These are phyloP conservation scores for Notolabrus celidotus DNA, from an alignment of 2,797 vertebrate species.

Conservation along the genomic window DNA sequence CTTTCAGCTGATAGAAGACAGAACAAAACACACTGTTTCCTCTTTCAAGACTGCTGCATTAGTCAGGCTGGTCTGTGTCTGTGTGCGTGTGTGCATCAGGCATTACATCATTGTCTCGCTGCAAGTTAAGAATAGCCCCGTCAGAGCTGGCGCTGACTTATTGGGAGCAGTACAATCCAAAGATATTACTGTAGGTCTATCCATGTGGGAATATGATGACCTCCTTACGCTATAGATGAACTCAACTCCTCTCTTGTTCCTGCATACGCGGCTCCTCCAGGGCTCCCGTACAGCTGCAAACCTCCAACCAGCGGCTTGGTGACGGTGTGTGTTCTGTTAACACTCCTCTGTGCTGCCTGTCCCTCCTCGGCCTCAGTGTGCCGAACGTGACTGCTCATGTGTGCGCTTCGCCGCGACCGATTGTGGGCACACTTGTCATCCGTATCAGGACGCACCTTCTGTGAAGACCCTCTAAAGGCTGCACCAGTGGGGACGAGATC, in stretches of 20 bases:
- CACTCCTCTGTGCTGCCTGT: constrained; percentile 32
- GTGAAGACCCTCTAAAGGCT: constrained; percentile 71
- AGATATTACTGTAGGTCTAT: constrained; percentile 87
- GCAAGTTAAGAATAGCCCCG: constrained; percentile 85
- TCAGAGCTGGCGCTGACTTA: constrained; percentile 84
- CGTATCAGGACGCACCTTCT: constrained; percentile 73
- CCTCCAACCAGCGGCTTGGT: constrained; percentile 60
- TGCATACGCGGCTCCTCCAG: constrained; percentile 67
- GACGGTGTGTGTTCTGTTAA: constrained; percentile 52
- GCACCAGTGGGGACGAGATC: constrained; percentile 58
- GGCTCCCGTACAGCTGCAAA: constrained; percentile 68
- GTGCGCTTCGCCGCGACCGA: constrained; percentile 50
- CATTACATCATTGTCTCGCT: constrained; percentile 86
- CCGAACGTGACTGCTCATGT: constrained; percentile 61
- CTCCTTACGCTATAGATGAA: constrained; percentile 86
- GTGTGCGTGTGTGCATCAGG: constrained; percentile 80
- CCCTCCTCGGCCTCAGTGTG: constrained; percentile 49
- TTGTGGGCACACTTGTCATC: constrained; percentile 65
- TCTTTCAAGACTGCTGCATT: constrained; percentile 84
- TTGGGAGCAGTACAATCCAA: constrained; percentile 87
- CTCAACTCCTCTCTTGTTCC: constrained; percentile 71
- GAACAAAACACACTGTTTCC: constrained; percentile 85
- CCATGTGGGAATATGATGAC: constrained; percentile 83
- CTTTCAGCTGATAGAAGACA: constrained; percentile 84
- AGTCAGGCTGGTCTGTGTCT: constrained; percentile 82